Evolutionary conservation across 2,113 vertebrate genomes (phyloP), one percentile per base, ranked within the genome.

Genomic region (Semicossyphus pulcher): DNA sequence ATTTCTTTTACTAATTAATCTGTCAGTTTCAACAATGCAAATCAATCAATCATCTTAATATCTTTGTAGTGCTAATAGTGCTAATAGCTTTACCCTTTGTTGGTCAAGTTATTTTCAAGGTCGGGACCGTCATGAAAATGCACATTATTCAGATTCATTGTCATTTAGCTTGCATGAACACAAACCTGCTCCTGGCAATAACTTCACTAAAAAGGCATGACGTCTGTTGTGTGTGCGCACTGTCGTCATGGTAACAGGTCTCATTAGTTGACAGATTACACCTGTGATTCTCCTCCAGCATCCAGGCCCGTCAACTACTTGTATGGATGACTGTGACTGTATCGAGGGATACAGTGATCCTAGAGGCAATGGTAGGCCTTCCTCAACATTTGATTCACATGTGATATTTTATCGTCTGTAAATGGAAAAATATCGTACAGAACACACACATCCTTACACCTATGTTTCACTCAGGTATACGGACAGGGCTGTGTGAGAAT

Each of bases 401-500:
- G 23, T 18, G n/a, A 25, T 47, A 6, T 37, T 1, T 25, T 52
- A 26, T 20, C n/a, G n/a, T n/a, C n/a, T n/a, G n/a, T n/a, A n/a
- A n/a, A n/a, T n/a, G n/a, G n/a, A n/a, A n/a, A n/a, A 1, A 21
- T 11, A 26, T 6, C n/a, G 44, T 2, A 2, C 11, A 45, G 21
- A 20, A 51, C 53, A 63, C 8, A 63, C 8, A 59, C 14, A 20
- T 15, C 1, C 2, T 52, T 14, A 45, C 14, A 34, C 14, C 37
- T 32, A 3, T 49, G 21, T 60, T 7, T 29, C 21, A 4, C 64
- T n/a, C 44, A 95, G 94, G 94, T 58, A 76, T 94, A 57, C 91
- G 89, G 72, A 94, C 92, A 0, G 94, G 93, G 66, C 66, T 5
- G 78, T 95, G 92, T 78, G 39, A 94, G 37, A 72, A 41, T 7